These are phyloP conservation scores for Dynastes maya DNA, from an alignment of 2,888 invertebrate species.

Conservation along the genomic window DNA sequence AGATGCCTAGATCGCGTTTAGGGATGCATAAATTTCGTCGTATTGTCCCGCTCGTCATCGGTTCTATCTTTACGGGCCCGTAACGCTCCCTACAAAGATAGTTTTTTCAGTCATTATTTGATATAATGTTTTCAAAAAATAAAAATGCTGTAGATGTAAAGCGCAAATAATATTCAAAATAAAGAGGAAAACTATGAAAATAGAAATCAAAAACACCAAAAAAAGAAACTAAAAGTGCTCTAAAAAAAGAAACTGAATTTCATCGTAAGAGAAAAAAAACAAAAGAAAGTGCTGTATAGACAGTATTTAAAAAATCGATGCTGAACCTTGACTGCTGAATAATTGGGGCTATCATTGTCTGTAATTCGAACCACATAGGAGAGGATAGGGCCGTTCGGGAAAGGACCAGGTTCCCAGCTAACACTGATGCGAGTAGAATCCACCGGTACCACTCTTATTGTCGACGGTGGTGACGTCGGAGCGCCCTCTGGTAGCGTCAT, in stretches of 20 bases:
- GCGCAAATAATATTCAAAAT: constrained; percentile 23
- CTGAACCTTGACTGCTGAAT: constrained; percentile 69
- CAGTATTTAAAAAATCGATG: constrained; percentile 12
- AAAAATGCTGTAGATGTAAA: not conserved
- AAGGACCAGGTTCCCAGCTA: constrained; percentile 90
- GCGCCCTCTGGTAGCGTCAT: constrained; percentile 82
- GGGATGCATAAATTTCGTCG: too few species aligned
- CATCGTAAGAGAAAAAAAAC: not conserved
- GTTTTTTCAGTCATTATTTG: too few species aligned
- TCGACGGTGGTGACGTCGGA: constrained; percentile 83
- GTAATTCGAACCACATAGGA: constrained; percentile 87
- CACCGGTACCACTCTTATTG: constrained; percentile 84
- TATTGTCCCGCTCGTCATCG: too few species aligned
- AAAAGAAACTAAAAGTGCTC: constrained; percentile 3
- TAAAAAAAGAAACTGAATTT: constrained; percentile 41
- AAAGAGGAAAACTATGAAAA: not conserved
- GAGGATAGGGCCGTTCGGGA: constrained; percentile 89
- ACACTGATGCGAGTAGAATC: constrained; percentile 89
- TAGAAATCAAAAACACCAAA: too few species aligned
- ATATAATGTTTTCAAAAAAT: too few species aligned
- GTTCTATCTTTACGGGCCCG: too few species aligned
- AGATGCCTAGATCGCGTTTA: too few species aligned
- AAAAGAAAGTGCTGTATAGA: constrained; percentile 32
- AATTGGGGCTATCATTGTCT: constrained; percentile 65
- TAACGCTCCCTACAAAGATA: too few species aligned